phyloP scores from a whole-genome alignment of 2,888 invertebrate species.

The Napeogenes inachia region DNA sequence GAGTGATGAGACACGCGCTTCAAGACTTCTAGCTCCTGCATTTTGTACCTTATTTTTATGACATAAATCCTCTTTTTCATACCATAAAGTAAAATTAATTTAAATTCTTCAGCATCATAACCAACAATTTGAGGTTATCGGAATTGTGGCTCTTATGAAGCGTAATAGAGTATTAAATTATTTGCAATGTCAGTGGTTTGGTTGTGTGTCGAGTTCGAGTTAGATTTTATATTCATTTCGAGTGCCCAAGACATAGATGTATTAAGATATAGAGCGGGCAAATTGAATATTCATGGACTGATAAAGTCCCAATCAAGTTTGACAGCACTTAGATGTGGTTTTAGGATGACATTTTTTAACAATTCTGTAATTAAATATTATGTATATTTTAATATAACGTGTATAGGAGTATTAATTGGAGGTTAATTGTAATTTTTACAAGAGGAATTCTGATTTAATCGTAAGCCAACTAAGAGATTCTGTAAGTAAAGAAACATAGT shows the following conservation, averaged over 20 bases:
- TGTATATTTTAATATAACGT: too few species aligned
- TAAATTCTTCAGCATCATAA: conserved; percentile 20
- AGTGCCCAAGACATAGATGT: conserved; percentile 18
- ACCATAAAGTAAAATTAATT: conserved; percentile 15
- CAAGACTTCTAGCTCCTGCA: conserved; percentile 9
- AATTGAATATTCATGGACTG: too few species aligned
- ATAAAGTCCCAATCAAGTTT: too few species aligned
- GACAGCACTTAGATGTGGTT: too few species aligned
- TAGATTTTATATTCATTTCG: conserved; percentile 30
- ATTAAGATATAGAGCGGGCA: conserved; percentile 12
- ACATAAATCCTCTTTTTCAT: conserved; percentile 8
- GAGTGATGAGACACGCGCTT: conserved; percentile 26
- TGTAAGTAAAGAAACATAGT: too few species aligned
- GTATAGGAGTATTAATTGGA: too few species aligned
- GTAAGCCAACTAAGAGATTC: too few species aligned
- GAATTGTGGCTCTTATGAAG: conserved; percentile 16
- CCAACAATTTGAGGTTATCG: conserved; percentile 12
- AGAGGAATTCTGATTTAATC: too few species aligned
- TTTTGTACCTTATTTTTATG: conserved; percentile 13
- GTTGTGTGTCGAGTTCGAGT: conserved; percentile 24
- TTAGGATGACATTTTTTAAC: too few species aligned
- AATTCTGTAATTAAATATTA: too few species aligned
- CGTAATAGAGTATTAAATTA: conserved; percentile 11
- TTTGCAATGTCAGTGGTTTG: conserved; percentile 2
- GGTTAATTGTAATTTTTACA: too few species aligned